phyloP scores from a whole-genome alignment of 2,888 invertebrate species.

The Drosophila subsilvestris region DNA sequence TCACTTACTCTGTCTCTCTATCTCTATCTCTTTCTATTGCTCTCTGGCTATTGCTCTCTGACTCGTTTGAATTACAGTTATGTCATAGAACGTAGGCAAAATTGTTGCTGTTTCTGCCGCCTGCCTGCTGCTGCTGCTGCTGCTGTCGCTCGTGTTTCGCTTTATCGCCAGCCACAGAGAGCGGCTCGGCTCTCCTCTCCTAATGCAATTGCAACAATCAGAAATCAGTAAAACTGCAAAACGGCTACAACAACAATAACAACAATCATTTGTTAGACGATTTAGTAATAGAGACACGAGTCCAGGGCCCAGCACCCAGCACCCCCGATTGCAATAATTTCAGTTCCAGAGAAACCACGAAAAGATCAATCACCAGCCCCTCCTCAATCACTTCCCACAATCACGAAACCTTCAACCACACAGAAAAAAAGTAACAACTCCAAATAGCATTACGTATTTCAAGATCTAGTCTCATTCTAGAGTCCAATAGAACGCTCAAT shows the following conservation, averaged over 20 bases:
- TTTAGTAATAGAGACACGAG: conserved; percentile 70
- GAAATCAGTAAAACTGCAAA: conserved; percentile 16
- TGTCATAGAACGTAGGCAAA: conserved; percentile 75
- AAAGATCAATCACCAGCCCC: neutral
- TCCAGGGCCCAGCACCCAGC: conserved; percentile 6
- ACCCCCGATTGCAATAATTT: neutral
- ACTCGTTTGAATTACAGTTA: conserved; percentile 75
- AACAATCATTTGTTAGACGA: conserved; percentile 65
- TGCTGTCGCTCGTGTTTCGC: conserved; percentile 51
- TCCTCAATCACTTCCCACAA: conserved; percentile 5
- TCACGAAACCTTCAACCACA: neutral
- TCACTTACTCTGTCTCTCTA: conserved; percentile 7
- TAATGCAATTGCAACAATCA: conserved; percentile 52
- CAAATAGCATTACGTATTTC: too few species aligned
- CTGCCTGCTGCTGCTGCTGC: conserved; percentile 47
- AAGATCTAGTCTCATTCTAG: too few species aligned
- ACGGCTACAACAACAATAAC: conserved; percentile 17
- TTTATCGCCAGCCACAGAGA: conserved; percentile 49
- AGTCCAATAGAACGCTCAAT: too few species aligned
- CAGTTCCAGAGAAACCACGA: neutral
- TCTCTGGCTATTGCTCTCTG: conserved; percentile 48
- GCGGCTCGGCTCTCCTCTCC: neutral
- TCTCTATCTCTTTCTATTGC: conserved; percentile 23
- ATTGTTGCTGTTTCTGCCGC: conserved; percentile 40
- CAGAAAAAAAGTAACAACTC: too few species aligned